phyloP scores from a whole-genome alignment of 2,113 vertebrate species.

The Gallinago jamesoni region DNA sequence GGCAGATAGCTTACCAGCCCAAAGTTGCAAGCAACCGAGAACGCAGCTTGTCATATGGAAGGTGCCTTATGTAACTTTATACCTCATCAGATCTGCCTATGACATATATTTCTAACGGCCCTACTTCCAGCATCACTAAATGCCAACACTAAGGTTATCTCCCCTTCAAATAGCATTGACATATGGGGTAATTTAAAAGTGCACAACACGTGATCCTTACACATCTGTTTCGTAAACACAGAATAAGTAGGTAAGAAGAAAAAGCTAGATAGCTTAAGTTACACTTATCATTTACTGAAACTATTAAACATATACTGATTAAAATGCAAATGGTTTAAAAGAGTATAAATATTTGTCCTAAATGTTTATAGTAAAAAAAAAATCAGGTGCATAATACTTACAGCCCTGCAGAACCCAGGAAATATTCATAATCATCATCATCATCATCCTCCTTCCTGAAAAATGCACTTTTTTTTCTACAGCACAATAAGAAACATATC shows the following conservation, averaged over 20 bases:
- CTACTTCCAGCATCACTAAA: neutral
- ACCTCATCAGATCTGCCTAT: conserved; percentile 51
- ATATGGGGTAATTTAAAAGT: conserved; percentile 8
- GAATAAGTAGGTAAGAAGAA: conserved; percentile 21
- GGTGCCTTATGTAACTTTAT: conserved; percentile 33
- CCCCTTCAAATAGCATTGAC: conserved; percentile 14
- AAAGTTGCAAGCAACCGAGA: neutral
- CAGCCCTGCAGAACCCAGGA: neutral
- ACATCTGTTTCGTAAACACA: conserved; percentile 44
- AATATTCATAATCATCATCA: neutral
- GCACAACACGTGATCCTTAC: conserved; percentile 20
- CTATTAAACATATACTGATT: neutral
- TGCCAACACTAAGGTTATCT: conserved; percentile 21
- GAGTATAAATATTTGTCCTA: neutral
- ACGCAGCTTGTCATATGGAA: conserved; percentile 30
- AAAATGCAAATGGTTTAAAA: neutral
- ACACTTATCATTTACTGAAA: neutral
- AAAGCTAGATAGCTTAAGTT: neutral
- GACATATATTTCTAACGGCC: neutral
- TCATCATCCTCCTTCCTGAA: neutral
- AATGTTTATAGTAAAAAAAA: neutral
- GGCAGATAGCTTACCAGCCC: neutral
- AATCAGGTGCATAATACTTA: neutral
- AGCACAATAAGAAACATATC: neutral
- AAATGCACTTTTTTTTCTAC: neutral